A percentile compares a stretch with the other conserved stretches of the same genome.
These are phyloP conservation scores for Linnaemya tessellans DNA, from an alignment of 2,888 invertebrate genomes.

Conservation along the genomic window DNA sequence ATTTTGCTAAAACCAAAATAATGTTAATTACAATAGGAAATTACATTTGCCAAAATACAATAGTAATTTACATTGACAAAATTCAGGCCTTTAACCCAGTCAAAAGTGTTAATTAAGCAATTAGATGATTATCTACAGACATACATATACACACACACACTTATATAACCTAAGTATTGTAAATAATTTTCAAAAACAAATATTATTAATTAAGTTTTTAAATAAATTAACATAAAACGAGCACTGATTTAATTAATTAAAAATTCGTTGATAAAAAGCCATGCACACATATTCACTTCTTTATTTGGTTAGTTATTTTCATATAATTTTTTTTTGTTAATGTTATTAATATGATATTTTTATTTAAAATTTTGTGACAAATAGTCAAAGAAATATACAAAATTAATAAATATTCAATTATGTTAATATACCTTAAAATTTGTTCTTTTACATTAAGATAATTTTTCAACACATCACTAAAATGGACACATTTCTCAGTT, in stretches of 20 bases:
- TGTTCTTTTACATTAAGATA: slow-evolving; percentile 42
- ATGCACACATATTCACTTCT: background rate
- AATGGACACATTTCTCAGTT: slow-evolving; percentile 16
- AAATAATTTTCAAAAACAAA: slow-evolving; percentile 5
- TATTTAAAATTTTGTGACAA: slow-evolving; percentile 27
- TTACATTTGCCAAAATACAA: too few species aligned
- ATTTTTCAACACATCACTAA: slow-evolving; percentile 59
- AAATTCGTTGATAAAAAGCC: background rate
- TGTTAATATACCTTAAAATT: slow-evolving; percentile 38
- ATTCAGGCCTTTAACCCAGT: background rate
- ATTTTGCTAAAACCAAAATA: too few species aligned
- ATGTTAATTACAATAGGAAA: too few species aligned
- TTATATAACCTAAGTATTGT: too few species aligned
- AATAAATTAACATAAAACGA: slow-evolving; percentile 63
- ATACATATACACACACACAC: too few species aligned
- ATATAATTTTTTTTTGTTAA: background rate
- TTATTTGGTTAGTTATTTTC: slow-evolving; percentile 37
- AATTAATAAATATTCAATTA: slow-evolving; percentile 55
- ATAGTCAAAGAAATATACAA: slow-evolving; percentile 2
- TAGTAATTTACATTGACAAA: background rate
- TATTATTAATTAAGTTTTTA: slow-evolving; percentile 61
- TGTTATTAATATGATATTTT: background rate
- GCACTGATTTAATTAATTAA: slow-evolving; percentile 37
- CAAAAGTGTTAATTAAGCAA: slow-evolving; percentile 63
- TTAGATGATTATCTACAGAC: slow-evolving; percentile 47